Evolutionary conservation across 2,113 vertebrate species (phyloP), one percentile per base, ranked within the genome.

Genomic region (Seriola rivoliana): DNA sequence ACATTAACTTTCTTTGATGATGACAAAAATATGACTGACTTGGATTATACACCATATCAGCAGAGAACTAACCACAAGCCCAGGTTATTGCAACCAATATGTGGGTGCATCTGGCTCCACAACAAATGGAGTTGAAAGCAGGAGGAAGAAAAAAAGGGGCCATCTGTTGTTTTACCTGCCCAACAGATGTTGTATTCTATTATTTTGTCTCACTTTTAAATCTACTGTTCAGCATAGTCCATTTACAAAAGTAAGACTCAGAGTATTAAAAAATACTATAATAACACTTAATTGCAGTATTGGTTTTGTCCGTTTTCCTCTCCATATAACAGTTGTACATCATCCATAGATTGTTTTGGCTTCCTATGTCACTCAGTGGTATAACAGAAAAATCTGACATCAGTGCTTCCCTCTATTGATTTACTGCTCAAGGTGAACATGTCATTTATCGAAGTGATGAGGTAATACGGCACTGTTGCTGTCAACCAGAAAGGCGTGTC

Each of bases 121-220:
- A 50, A 40, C 19, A 64, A 38, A 48, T 75, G 36, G 36, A 44
- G 25, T 9, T 63, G 46, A 69, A 69, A 25, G 36, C 23, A 36
- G n/a, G 8, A 5, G 42, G 54, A 40, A 1, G 11, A 12, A 9
- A 46, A 40, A 4, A 40, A 4, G 19, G n/a, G 17, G 1, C 3
- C 16, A 75, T 10, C 46, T 55, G 5, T 13, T 68, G 17, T 32
- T 74, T 68, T 50, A 54, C 34, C 16, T 54, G 16, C 4, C 0
- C 42, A 55, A 82, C 58, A 75, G 57, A 75, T 55, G 57, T 10
- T 36, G 19, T 34, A 11, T 3, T 55, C 34, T 68, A 13, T 36
- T 68, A 34, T 46, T 58, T 16, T 0, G 0, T 32, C 12, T 34
- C 50, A 64, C 72, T 40, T 8, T 54, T 38, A 64, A 75, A 75